These are phyloP conservation scores for Phrixothrix hirtus DNA, from an alignment of 2,888 invertebrate genomes.

Conservation along the genomic window DNA sequence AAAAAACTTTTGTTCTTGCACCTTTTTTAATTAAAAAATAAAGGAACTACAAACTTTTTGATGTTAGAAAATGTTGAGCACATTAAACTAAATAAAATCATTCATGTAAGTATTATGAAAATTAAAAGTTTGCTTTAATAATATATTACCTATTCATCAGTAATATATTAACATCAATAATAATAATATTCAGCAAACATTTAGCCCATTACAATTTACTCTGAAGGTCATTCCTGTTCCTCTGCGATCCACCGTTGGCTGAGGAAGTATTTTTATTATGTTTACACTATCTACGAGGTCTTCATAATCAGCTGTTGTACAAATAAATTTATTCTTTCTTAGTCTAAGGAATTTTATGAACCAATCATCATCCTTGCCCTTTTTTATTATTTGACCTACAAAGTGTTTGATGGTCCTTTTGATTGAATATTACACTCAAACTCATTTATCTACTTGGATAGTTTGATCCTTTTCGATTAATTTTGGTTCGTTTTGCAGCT, in stretches of 20 bases:
- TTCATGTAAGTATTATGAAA: too few species aligned
- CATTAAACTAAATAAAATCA: too few species aligned
- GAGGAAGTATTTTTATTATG: slow-evolving; percentile 1
- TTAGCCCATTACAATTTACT: too few species aligned
- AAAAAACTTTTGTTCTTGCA: too few species aligned
- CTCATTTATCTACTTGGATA: slow-evolving; percentile 2
- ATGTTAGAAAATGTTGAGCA: too few species aligned
- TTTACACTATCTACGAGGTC: not conserved
- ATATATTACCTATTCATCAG: too few species aligned
- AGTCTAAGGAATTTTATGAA: not conserved
- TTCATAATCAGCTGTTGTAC: not conserved
- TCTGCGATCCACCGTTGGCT: not conserved
- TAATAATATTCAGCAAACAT: too few species aligned
- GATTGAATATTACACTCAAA: slow-evolving; percentile 1
- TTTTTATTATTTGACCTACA: slow-evolving; percentile 1
- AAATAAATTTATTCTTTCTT: slow-evolving; percentile 3
- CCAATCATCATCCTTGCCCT: slow-evolving; percentile 1
- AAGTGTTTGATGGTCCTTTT: slow-evolving; percentile 2
- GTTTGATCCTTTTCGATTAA: not conserved
- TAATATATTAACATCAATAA: too few species aligned
- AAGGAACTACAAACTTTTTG: too few species aligned
- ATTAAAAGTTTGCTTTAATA: too few species aligned
- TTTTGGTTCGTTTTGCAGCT: not conserved
- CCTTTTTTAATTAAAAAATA: too few species aligned
- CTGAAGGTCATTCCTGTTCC: too few species aligned